These are phyloP conservation scores for Forbesichthys agassizii DNA, from an alignment of 2,113 vertebrate genomes.

Conservation along the genomic window DNA sequence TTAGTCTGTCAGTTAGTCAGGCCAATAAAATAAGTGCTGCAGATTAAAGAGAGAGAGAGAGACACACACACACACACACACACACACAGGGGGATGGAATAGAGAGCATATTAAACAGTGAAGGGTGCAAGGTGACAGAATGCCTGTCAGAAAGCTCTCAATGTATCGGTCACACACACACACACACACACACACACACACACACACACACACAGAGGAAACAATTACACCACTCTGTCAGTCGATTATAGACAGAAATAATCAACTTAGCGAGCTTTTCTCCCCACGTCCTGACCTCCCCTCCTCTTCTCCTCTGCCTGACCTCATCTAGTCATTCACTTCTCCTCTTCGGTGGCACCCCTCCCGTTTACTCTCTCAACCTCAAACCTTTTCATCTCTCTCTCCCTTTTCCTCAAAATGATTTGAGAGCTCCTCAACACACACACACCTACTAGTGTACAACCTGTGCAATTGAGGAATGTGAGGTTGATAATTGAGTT, in stretches of 20 bases:
- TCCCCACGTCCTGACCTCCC: constrained; percentile 19
- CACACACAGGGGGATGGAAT: constrained; percentile 9
- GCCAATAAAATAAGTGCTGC: constrained; percentile 71
- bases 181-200: constrained; percentile 38
- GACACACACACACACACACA: constrained; percentile 42
- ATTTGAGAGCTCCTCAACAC: neutral
- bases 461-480: constrained; percentile 39
- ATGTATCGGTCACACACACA: constrained; percentile 26
- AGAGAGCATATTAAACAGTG: constrained; percentile 68
- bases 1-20: constrained; percentile 70
- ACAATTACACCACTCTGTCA: constrained; percentile 58
- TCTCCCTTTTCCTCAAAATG: neutral
- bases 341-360: neutral
- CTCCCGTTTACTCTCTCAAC: neutral
- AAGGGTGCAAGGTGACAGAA: constrained; percentile 58
- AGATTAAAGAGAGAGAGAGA: constrained; percentile 62
- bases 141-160: constrained; percentile 60
- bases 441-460: constrained; percentile 44
- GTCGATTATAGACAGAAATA: constrained; percentile 52
- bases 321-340: neutral
- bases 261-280: constrained; percentile 54
- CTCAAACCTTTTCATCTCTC: neutral
- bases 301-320: constrained; percentile 11
- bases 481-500: constrained; percentile 47
- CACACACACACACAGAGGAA: too few species aligned